phyloP scores from a whole-genome alignment of 1,140 invertebrate genomes.

The Coenobita brevimanus region DNA sequence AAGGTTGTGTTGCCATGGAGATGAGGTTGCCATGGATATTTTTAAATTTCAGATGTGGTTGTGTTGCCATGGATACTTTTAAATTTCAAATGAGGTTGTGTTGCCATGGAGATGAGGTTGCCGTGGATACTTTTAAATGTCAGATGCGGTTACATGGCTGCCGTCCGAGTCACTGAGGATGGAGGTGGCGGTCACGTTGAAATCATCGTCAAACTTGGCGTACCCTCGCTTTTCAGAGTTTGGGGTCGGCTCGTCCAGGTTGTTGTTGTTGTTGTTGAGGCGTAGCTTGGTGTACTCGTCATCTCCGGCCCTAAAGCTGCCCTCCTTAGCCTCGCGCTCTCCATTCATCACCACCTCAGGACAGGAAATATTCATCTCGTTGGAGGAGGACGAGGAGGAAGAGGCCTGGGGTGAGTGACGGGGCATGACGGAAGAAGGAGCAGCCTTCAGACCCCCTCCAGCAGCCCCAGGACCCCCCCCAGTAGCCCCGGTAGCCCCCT shows the following conservation, averaged over 20 bases:
- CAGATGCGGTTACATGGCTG: slow-evolving; percentile 29
- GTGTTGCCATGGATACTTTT: no score
- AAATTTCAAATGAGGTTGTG: no score
- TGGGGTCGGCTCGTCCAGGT: background rate
- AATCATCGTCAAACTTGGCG: slow-evolving; percentile 58
- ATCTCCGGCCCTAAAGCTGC: slow-evolving; percentile 42
- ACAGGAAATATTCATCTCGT: background rate
- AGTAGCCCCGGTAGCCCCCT: background rate
- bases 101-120: no score
- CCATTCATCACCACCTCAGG: slow-evolving; percentile 30
- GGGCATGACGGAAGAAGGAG: background rate
- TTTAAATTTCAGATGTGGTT: no score
- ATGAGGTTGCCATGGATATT: no score
- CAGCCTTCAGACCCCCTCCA: no score
- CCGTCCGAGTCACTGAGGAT: slow-evolving; percentile 32
- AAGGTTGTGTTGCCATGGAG: no score
- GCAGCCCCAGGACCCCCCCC: no score
- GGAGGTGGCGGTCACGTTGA: slow-evolving; percentile 36
- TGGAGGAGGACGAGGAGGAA: slow-evolving; percentile 18
- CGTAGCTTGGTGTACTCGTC: slow-evolving; percentile 51
- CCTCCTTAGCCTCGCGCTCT: slow-evolving; percentile 38
- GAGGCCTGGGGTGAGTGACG: slow-evolving; percentile 34
- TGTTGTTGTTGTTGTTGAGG: slow-evolving; percentile 47
- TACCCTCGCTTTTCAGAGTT: slow-evolving; percentile 48
- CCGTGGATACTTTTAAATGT: no score